Base-by-base conservation (phyloP, 2,888 invertebrate species). In the Hypomecis atomaria region DNA sequence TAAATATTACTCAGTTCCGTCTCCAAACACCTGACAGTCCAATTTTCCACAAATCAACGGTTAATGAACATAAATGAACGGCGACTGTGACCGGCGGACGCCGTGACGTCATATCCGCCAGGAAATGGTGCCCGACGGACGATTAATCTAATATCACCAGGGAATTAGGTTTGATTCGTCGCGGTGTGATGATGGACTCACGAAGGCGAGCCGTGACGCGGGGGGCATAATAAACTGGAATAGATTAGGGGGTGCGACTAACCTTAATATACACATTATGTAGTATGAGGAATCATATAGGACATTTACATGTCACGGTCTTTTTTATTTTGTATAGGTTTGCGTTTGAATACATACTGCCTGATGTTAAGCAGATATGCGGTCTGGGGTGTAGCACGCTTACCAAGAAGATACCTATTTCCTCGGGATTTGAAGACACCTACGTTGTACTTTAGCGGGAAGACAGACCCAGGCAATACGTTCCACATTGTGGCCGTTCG, bases 111-210 rank as follows among this genome's bases (percentile, higher is more conserved):
- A 74, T 76, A 72, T 76, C 76, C 77, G 72, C 62, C 40, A 69
- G 59, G 72, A 73, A 77, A 77, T 76, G 71, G 70, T 63, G 69
- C 65, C 54, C 60, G 68, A 67, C 69, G 67, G 68, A 45, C 72
- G 71, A 73, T 73, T 76, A 76, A 76, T 76, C 76, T 72, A 76
- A 74, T 73, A 73, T 54, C 40, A 37, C 38, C 45, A 49, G n/a
- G 37, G 56, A 47, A 47, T 47, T 56, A 56, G 47, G 40, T 56
- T 47, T 47, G 47, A 47, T 37, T 56, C 38, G 56, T 45, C 43
- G 52, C 58, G 58, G 47, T 33, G 45, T 44, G 56, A 40, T 52
- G 62, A 62, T 11, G 55, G 49, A 49, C 23, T 13, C 33, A 42
- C 36, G 43, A 33, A 40, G 34, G 48, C 34, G 34, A 45, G 45